Conservation (phyloP, 2,113 vertebrate genomes). For the Scomber colias region DNA sequence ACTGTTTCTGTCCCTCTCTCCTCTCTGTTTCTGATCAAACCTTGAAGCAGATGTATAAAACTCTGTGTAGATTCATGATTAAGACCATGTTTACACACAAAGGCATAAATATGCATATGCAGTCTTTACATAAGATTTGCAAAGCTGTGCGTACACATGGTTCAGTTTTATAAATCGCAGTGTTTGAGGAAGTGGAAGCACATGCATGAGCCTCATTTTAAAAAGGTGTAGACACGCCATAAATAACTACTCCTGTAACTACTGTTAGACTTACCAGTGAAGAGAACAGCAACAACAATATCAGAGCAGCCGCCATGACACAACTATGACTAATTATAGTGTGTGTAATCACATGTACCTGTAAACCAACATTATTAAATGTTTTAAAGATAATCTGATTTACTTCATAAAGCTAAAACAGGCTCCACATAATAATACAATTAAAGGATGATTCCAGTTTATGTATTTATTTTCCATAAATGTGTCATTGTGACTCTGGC, state of each 20-base stretch:
- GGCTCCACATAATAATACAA: too few species aligned
- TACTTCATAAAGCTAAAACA: background rate
- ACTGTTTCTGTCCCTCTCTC: background rate
- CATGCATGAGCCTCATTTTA: constrained; percentile 20
- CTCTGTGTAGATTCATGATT: background rate
- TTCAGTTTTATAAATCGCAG: constrained; percentile 10
- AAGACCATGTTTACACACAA: background rate
- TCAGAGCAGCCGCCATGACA: background rate
- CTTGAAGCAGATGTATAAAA: background rate
- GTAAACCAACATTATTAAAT: background rate
- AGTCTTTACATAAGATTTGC: background rate
- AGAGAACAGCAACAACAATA: background rate
- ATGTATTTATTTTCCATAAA: too few species aligned
- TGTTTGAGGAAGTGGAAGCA: background rate
- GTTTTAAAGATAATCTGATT: background rate
- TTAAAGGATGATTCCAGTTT: too few species aligned
- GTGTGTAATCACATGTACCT: background rate
- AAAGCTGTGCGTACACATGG: background rate
- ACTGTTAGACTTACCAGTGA: too few species aligned
- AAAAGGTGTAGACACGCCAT: constrained; percentile 9
- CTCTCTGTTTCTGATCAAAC: background rate
- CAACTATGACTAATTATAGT: background rate
- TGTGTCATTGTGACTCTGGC: too few species aligned
- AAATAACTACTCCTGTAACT: background rate
- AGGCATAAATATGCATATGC: background rate